Evolutionary conservation across 2,113 vertebrate species (phyloP), one percentile per base, ranked within the genome.

Genomic region (Cercopithecus mona): DNA sequence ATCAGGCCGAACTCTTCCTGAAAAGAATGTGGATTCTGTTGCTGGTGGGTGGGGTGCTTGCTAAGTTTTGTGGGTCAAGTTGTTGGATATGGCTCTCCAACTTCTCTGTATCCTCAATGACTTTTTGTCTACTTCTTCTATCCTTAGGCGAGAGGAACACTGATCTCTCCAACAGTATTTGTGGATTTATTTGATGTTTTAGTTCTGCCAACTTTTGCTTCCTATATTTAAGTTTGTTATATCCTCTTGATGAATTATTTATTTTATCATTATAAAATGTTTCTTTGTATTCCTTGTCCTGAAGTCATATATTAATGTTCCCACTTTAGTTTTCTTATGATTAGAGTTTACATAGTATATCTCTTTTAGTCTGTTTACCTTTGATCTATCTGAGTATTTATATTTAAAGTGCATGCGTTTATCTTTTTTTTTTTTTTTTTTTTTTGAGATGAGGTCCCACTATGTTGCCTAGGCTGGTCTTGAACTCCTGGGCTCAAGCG

Each of bases 51-150:
- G 20, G 22, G 1, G 48, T 3, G 32, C 32, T n/a, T 13, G 22
- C 10, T 40, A 12, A 8, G 35, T 20, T 35, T 0, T 1, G 27
- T 45, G 87, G 59, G 61, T 38, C 30, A 18, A 1, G 17, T 2
- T 12, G 35, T 2, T 12, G 0, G 20, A 4, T 0, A 3, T 18
- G 3, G 30, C 13, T 23, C 0, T 6, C 22, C 11, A 3, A 1
- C 25, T 16, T 30, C 59, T 18, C 68, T 0, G 0, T 4, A 3
- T 7, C 12, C 0, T 14, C 3, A 0, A 22, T 4, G 14, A 10
- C 5, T 38, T 23, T 48, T 38, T 38, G 8, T 38, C 30, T 5
- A 1, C 11, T 5, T 43, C 4, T 2, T 32, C 88, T 10, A 2
- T 22, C 52, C 12, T 79, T 12, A 16, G 0, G 7, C 20, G 43